Evolutionary conservation across 2,888 invertebrate genomes (phyloP), one percentile per base, ranked within the genome.

Genomic region (Fragum fragum): DNA sequence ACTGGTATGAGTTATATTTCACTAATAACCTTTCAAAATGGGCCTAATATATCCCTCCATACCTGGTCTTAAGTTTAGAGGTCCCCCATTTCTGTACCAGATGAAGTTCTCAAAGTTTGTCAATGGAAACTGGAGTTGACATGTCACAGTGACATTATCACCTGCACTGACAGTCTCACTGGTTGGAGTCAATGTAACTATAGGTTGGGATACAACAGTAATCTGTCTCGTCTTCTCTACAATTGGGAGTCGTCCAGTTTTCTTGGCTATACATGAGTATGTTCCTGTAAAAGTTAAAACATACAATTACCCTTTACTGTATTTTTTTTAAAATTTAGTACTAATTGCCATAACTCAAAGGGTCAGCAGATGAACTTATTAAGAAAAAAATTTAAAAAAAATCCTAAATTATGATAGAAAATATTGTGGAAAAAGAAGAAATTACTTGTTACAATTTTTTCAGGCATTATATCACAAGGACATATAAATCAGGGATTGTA

Each of bases 131-230:
- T 55, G 42, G 18, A 77, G 36, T n/a, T 29, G 47, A 36, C 85
- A 86, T 18, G 72, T 74, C 0, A 86, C 18, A 16, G 6, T 83
- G 14, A 86, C 79, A 23, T 42, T 63, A 14, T 36, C 70, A 1
- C 80, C 79, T 26, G 29, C 52, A n/a, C 71, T 55, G n/a, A 81
- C 76, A 5, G 80, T 86, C 47, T 72, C 39, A 72, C 76, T 76
- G 26, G n/a, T 63, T 14, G 83, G 85, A 21, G 73, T 53, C 18
- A 86, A 36, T 1, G 32, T 42, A 16, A 86, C 83, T 1, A 59
- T 39, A 7, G 85, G 85, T 42, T 83, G 85, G 3, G 79, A 74
- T 7, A 75, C 73, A 6, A 85, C 79, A 29, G 21, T n/a, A 3
- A 85, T 57, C 11, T 28, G 14, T n/a, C 69, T 61, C 1, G 16